Percentiles rank a stretch among this genome's conserved stretches.
Conservation (phyloP, 2,113 vertebrate genomes). For the Scortum barcoo region DNA sequence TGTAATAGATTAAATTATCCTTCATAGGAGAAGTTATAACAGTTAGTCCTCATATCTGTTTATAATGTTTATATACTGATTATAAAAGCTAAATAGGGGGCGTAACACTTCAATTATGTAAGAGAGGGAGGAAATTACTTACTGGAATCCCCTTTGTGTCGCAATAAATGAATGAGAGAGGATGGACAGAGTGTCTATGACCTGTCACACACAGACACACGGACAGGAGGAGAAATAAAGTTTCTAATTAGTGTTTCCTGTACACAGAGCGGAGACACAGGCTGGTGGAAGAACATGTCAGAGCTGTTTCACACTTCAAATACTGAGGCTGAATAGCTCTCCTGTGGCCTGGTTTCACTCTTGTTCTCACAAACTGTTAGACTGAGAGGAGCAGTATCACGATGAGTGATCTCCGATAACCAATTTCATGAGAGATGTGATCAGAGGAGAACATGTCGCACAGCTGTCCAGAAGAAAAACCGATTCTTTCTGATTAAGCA, state of each 20-base stretch:
- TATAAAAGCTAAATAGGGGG: neutral
- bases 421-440: constrained; percentile 24
- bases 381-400: constrained; percentile 3
- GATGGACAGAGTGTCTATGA: constrained; percentile 88
- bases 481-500: neutral
- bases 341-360: constrained; percentile 16
- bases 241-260: neutral
- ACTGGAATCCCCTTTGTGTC: constrained; percentile 85
- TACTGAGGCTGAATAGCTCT: neutral
- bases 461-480: neutral
- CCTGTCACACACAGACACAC: constrained; percentile 75
- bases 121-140: constrained; percentile 70
- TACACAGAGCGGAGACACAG: neutral
- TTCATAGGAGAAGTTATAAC: neutral
- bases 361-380: neutral
- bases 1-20: neutral
- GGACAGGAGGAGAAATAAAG: neutral
- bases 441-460: neutral
- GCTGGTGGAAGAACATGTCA: neutral
- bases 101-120: neutral
- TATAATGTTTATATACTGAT: neutral
- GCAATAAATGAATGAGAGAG: constrained; percentile 87
- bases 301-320: constrained; percentile 16
- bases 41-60: neutral
- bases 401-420: neutral